These are phyloP conservation scores for Ischnura elegans DNA, from an alignment of 2,888 invertebrate species.

Conservation along the genomic window DNA sequence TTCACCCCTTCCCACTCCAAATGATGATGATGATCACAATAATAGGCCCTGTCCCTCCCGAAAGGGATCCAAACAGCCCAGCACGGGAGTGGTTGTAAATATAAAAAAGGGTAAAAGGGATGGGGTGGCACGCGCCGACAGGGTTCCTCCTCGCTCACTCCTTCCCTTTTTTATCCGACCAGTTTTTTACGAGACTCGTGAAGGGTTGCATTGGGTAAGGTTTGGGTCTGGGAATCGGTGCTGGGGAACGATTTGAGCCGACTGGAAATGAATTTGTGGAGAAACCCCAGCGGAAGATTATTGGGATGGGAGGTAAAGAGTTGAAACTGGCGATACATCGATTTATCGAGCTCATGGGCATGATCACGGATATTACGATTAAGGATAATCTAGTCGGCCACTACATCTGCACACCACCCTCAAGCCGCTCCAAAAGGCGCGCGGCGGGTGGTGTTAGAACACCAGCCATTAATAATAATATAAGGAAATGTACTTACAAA, in stretches of 20 bases:
- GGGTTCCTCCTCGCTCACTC: neutral
- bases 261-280: neutral
- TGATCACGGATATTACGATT: too few species aligned
- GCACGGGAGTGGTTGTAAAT: neutral
- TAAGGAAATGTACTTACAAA: too few species aligned
- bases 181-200: neutral
- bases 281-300: neutral
- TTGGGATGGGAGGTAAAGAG: neutral
- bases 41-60: neutral
- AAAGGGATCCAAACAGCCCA: neutral
- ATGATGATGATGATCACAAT: neutral
- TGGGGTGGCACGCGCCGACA: neutral
- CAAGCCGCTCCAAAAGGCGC: too few species aligned
- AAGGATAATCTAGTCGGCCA: too few species aligned
- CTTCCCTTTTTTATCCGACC: neutral
- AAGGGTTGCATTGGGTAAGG: neutral
- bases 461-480: too few species aligned
- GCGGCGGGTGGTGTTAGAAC: too few species aligned
- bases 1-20: slow-evolving; percentile 13
- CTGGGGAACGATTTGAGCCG: neutral
- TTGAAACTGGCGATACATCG: neutral
- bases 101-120: neutral
- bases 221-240: neutral
- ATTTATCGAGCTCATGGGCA: neutral
- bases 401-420: too few species aligned